phyloP scores from a whole-genome alignment of 1,140 invertebrate species.

The Argopecten irradians region DNA sequence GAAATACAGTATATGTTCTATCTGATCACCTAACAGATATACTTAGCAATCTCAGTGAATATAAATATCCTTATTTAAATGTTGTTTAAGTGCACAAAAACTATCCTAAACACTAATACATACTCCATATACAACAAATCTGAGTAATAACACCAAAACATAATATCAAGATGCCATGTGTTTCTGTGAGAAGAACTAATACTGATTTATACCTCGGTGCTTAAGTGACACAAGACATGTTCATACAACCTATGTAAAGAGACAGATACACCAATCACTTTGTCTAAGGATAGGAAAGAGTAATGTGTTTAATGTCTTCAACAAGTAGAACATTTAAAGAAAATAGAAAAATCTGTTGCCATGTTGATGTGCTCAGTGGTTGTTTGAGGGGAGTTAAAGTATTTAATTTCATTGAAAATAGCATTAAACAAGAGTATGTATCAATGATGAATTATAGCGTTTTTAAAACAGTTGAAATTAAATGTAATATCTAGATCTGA shows the following conservation, averaged over 20 bases:
- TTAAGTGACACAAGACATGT: not conserved
- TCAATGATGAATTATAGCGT: not conserved
- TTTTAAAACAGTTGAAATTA: not conserved
- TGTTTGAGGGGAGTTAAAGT: not conserved
- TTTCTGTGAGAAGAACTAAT: no score
- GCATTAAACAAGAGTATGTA: no score
- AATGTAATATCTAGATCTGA: not conserved
- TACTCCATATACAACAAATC: no score
- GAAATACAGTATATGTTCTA: not conserved
- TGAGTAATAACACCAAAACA: no score
- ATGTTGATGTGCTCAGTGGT: not conserved
- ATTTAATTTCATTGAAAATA: not conserved
- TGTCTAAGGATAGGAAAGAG: conserved; percentile 8
- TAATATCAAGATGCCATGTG: not conserved
- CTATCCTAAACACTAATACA: no score
- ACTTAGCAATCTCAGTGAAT: not conserved
- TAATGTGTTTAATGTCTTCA: not conserved
- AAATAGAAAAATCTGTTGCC: not conserved
- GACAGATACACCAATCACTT: not conserved
- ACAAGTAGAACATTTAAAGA: not conserved
- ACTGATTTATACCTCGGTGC: no score
- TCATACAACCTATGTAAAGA: not conserved
- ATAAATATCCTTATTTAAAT: no score
- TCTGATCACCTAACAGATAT: not conserved
- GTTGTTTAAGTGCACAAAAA: no score